Evolutionary conservation across 2,797 vertebrate genomes (phyloP).

Genomic region (Coregonus ussuriensis): DNA sequence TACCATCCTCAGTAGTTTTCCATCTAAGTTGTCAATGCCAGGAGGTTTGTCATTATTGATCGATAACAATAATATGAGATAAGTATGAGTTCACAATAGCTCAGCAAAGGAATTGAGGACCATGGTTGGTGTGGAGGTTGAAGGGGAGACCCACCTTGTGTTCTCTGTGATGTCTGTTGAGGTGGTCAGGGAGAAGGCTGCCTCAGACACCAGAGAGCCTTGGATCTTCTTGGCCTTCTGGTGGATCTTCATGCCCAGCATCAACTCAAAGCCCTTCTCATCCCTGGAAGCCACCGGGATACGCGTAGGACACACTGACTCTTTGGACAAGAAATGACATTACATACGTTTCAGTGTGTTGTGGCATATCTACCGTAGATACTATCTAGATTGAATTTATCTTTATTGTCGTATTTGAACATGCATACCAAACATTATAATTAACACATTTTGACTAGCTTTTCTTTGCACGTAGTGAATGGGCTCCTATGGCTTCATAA

Average conservation of each 20-base stretch:
- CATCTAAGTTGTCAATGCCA: no score
- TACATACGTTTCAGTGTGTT: background rate
- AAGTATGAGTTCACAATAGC: no score
- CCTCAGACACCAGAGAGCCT: slow-evolving; percentile 75
- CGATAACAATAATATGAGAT: no score
- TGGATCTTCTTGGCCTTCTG: slow-evolving; percentile 72
- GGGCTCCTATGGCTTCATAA: background rate
- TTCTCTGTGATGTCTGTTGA: slow-evolving; percentile 75
- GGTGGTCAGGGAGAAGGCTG: slow-evolving; percentile 66
- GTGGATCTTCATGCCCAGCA: slow-evolving; percentile 78
- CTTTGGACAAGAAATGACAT: slow-evolving; percentile 44
- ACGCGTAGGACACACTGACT: slow-evolving; percentile 82
- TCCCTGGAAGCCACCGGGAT: slow-evolving; percentile 82
- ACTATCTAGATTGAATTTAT: background rate
- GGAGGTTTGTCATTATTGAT: no score
- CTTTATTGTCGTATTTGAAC: background rate
- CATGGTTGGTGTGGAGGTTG: background rate
- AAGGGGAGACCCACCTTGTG: slow-evolving; percentile 66
- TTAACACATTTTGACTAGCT: background rate
- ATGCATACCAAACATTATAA: background rate
- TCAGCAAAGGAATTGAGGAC: background rate
- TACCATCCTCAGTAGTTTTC: no score
- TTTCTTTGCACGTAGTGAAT: slow-evolving; percentile 1
- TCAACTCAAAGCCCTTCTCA: slow-evolving; percentile 83
- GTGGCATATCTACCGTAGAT: background rate